Base-by-base conservation (phyloP, 2,888 invertebrate species). In the Temnothorax rugatulus region DNA sequence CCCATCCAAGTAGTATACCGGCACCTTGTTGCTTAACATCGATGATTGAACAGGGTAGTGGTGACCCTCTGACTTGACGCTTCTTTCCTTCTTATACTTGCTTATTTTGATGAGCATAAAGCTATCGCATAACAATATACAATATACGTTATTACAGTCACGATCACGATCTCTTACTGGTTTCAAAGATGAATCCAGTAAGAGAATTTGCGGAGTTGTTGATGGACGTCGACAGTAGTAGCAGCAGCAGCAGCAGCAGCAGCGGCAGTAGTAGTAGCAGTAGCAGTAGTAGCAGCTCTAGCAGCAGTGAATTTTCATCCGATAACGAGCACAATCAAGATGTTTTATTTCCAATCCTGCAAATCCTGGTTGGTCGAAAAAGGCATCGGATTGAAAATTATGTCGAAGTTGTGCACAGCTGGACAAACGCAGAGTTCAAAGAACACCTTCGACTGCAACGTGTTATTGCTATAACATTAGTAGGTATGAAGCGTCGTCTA, bases 301-400 rank as follows among this genome's bases (percentile, higher is more conserved):
- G 34, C 4, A 64, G 21, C 21, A 44, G 13, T 44, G 21, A 68
- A 68, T 29, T 68, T 47, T 50, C 5, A 29, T 11, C 29, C 0
- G 29, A 50, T 18, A 29, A 68, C 4, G 25, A 68, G 18, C 5
- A 69, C 50, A n/a, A 47, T 18, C 34, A 4, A 3, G 50, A 50
- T 2, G 34, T 50, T 52, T 5, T 50, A 11, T 69, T 69, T 69
- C 50, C 34, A 50, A 69, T 50, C 2, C 4, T 69, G 2, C 68
- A 69, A 52, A 52, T 18, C 4, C 29, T 69, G 2, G 2, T 1
- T 5, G 50, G 34, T 69, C 34, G 11, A 5, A 50, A n/a, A 50
- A 68, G 47, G 11, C 47, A 68, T 47, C 68, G 68, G 9, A 29
- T 68, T 8, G 29, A 68, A 47, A 25, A 47, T 47, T 68, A 29